Evolutionary conservation across 2,113 vertebrate genomes (phyloP).

Genomic region (Poicephalus gulielmi): DNA sequence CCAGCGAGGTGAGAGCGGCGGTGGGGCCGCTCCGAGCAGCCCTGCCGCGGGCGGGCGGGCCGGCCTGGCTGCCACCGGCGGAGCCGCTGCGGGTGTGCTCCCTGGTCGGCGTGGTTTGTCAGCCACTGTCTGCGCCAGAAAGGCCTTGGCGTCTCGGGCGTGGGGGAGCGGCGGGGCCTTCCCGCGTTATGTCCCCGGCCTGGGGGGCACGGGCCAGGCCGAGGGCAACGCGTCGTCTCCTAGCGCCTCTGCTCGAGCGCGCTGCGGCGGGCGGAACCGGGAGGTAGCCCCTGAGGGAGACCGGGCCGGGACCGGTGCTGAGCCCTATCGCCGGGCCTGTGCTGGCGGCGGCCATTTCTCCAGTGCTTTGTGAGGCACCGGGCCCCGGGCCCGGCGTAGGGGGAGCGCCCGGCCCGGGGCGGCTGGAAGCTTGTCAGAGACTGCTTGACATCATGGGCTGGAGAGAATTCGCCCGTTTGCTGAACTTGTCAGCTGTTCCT

Average conservation of each 20-base stretch:
- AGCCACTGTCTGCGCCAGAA: neutral
- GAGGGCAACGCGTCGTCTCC: too few relatives aligned
- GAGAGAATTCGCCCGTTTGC: accelerated
- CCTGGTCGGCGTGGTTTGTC: too few relatives aligned
- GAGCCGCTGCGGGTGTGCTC: neutral
- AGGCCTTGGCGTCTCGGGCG: neutral
- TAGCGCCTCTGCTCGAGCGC: neutral
- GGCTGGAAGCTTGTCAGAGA: neutral
- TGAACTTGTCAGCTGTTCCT: too few relatives aligned
- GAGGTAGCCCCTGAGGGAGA: neutral
- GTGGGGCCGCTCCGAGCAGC: neutral
- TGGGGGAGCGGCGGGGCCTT: neutral
- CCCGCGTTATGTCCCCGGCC: too few relatives aligned
- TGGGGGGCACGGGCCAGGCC: neutral
- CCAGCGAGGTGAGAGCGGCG: slow-evolving; percentile 55
- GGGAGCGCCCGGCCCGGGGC: neutral
- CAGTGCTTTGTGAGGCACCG: accelerated
- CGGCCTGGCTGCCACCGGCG: neutral
- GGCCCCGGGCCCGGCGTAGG: accelerated
- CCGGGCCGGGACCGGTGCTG: neutral
- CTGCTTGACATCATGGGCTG: neutral
- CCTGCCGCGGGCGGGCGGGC: too few relatives aligned
- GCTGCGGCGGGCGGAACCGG: too few relatives aligned
- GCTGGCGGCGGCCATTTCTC: neutral
- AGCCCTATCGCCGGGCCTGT: neutral